Evolutionary conservation across 2,113 vertebrate species (phyloP).

Genomic region (Okapia johnstoni): DNA sequence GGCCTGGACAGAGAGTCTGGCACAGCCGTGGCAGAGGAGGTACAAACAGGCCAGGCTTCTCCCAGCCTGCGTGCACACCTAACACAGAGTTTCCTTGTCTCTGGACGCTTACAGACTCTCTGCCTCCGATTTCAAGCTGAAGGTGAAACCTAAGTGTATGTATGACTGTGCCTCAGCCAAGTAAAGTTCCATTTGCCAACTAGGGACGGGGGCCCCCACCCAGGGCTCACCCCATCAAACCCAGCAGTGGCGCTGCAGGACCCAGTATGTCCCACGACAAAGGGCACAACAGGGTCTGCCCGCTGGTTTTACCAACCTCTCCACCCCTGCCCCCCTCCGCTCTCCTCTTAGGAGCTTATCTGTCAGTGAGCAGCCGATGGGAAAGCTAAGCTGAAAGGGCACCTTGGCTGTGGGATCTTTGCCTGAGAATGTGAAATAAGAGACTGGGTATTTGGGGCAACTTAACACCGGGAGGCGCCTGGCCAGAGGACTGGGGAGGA

Average conservation of each 20-base stretch:
- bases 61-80: background rate
- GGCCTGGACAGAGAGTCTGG: constrained; percentile 32
- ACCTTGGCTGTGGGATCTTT: constrained; percentile 51
- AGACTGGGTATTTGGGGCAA: constrained; percentile 60
- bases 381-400: constrained; percentile 38
- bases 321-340: background rate
- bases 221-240: background rate
- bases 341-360: constrained; percentile 17
- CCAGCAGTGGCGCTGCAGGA: background rate
- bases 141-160: constrained; percentile 38
- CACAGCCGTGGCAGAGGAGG: background rate
- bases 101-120: constrained; percentile 19
- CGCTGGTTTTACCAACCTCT: background rate
- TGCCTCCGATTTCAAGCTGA: constrained; percentile 6
- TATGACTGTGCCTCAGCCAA: background rate
- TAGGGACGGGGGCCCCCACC: background rate
- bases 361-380: background rate
- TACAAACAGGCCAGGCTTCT: background rate
- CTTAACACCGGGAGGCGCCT: constrained; percentile 38
- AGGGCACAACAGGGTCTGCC: background rate
- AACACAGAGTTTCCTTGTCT: constrained; percentile 40
- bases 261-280: background rate
- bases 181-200: background rate
- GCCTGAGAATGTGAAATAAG: constrained; percentile 59
- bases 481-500: constrained; percentile 26